These are phyloP conservation scores for Uloborus diversus DNA, from an alignment of 1,140 invertebrate species.

Conservation along the genomic window DNA sequence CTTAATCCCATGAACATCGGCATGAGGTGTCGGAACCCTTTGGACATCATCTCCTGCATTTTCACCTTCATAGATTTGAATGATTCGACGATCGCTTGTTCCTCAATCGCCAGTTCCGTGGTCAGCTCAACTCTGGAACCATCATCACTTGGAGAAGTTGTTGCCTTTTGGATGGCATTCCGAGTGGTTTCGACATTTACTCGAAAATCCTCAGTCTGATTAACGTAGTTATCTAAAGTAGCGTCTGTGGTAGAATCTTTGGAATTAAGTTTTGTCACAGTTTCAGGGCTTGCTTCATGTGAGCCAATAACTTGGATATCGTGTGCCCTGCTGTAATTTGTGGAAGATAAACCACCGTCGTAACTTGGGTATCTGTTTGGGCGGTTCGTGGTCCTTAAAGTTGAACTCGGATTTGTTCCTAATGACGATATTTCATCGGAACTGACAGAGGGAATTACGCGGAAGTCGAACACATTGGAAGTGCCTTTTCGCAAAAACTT, in stretches of 20 bases:
- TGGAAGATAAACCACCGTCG: too few relatives aligned
- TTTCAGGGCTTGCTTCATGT: too few relatives aligned
- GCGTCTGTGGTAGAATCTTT: neutral
- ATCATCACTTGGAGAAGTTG: neutral
- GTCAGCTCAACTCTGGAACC: neutral
- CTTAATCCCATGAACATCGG: slow-evolving; percentile 34
- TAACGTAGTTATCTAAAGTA: neutral
- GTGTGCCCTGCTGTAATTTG: too few relatives aligned
- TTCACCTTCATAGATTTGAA: slow-evolving; percentile 37
- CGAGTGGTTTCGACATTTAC: neutral
- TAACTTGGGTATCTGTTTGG: too few relatives aligned
- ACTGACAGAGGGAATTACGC: too few relatives aligned
- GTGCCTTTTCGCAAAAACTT: too few relatives aligned
- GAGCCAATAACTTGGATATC: too few relatives aligned
- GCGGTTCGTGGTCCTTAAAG: too few relatives aligned
- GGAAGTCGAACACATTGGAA: too few relatives aligned
- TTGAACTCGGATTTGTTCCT: too few relatives aligned
- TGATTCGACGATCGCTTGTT: slow-evolving; percentile 28
- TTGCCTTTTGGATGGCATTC: neutral
- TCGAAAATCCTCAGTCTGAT: neutral
- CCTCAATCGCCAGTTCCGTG: slow-evolving; percentile 2
- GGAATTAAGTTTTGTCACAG: neutral
- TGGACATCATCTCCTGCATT: slow-evolving; percentile 39
- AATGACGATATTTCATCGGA: too few relatives aligned
- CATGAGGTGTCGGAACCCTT: slow-evolving; percentile 41